Evolutionary conservation across 2,888 invertebrate genomes (phyloP).

Genomic region (Tricholauxania praeusta): DNA sequence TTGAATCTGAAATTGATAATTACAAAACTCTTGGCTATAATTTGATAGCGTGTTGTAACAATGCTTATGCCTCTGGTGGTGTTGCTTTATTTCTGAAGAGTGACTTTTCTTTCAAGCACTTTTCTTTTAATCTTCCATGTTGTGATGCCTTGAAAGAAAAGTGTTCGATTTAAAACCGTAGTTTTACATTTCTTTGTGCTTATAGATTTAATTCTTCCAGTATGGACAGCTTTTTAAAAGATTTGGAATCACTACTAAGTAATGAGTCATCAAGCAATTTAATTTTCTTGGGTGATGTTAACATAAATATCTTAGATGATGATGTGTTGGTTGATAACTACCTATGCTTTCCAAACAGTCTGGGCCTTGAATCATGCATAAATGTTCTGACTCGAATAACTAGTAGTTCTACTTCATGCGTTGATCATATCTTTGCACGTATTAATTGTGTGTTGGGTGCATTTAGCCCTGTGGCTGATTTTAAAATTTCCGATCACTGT

Average conservation of each 20-base stretch:
- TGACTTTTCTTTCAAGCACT: neutral
- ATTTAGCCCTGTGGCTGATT: too few relatives aligned
- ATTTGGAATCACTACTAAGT: neutral
- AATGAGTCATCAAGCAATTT: neutral
- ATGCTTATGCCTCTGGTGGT: constrained; percentile 4
- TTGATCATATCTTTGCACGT: too few relatives aligned
- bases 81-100: neutral
- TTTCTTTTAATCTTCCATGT: neutral
- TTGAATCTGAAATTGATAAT: neutral
- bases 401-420: neutral
- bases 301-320: neutral
- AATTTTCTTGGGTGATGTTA: neutral
- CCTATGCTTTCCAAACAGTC: neutral
- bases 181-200: neutral
- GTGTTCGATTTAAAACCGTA: neutral
- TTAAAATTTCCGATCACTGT: too few relatives aligned
- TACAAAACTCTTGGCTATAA: neutral
- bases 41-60: neutral
- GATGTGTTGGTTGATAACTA: neutral
- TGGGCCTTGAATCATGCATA: neutral
- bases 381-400: neutral
- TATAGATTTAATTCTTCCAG: neutral
- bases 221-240: neutral
- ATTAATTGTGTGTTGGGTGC: neutral
- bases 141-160: neutral